These are phyloP conservation scores for Coenobita brevimanus DNA, from an alignment of 1,140 invertebrate genomes.

Conservation along the genomic window DNA sequence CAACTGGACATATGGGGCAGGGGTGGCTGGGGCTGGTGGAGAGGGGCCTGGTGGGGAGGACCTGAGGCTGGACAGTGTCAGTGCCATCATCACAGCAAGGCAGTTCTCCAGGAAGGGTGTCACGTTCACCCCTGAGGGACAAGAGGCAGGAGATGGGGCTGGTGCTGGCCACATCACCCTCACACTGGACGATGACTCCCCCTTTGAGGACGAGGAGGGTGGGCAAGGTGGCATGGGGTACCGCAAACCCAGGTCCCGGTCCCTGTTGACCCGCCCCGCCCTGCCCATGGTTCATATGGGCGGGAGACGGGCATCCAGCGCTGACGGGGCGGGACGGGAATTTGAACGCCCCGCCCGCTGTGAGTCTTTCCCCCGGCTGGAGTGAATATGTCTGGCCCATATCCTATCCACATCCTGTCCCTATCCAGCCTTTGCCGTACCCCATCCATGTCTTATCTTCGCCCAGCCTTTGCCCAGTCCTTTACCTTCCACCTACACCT, in stretches of 20 bases:
- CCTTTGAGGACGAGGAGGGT: neutral
- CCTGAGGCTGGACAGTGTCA: slow-evolving; percentile 66
- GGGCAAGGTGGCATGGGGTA: neutral
- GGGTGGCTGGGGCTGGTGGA: slow-evolving; percentile 3
- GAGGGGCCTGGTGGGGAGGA: slow-evolving; percentile 50
- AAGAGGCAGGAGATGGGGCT: neutral
- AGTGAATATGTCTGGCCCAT: slow-evolving; percentile 23
- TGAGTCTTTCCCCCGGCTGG: slow-evolving; percentile 58
- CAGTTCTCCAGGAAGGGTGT: slow-evolving; percentile 57
- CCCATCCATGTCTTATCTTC: too few relatives aligned
- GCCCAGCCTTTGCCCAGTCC: neutral
- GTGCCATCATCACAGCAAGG: slow-evolving; percentile 68
- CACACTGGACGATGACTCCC: slow-evolving; percentile 46
- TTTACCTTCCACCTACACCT: neutral
- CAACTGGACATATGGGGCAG: too few relatives aligned
- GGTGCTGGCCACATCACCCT: slow-evolving; percentile 42
- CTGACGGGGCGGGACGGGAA: slow-evolving; percentile 37
- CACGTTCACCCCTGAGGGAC: slow-evolving; percentile 36
- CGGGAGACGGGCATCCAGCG: slow-evolving; percentile 53
- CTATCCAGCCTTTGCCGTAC: neutral
- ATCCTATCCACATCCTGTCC: slow-evolving; percentile 8
- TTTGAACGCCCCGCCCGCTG: slow-evolving; percentile 37
- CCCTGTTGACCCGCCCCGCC: slow-evolving; percentile 3
- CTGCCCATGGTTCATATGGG: neutral
- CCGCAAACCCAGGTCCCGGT: neutral